Evolutionary conservation across 2,797 vertebrate species (phyloP).

Genomic region (Pantherophis vulpinus): DNA sequence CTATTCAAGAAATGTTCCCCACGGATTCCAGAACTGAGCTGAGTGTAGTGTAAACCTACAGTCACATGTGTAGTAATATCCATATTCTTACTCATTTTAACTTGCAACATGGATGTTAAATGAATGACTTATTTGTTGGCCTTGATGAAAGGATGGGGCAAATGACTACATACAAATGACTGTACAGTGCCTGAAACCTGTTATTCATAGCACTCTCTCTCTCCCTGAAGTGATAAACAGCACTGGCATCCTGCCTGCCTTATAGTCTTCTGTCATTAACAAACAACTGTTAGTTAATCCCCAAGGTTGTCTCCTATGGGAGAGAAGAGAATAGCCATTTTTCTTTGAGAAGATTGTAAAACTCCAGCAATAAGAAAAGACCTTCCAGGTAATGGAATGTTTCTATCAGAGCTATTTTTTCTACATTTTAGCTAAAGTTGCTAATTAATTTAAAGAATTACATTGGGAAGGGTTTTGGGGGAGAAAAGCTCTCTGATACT

Average conservation of each 20-base stretch:
- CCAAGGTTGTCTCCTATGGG: not conserved
- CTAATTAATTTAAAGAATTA: not conserved
- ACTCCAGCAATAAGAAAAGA: not conserved
- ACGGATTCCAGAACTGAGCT: conserved; percentile 11
- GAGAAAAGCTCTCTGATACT: not conserved
- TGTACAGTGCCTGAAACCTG: not conserved
- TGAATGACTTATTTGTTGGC: not conserved
- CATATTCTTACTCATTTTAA: not conserved
- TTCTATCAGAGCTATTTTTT: not conserved
- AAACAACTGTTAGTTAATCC: conserved; percentile 55
- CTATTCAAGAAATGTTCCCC: not conserved
- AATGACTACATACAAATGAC: accelerated
- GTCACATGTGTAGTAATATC: not conserved
- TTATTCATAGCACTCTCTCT: conserved; percentile 8
- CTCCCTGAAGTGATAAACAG: conserved; percentile 35
- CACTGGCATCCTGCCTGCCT: conserved; percentile 3
- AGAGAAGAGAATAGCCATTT: conserved; percentile 10
- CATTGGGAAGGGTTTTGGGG: not conserved
- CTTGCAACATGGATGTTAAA: not conserved
- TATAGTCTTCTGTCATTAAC: conserved; percentile 26
- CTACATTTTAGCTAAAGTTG: not conserved
- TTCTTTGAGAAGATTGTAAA: conserved; percentile 46
- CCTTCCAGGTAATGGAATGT: accelerated
- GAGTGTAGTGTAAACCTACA: not conserved
- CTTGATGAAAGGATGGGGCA: not conserved